These are phyloP conservation scores for Picathartes gymnocephalus DNA, from an alignment of 2,113 vertebrate species.

Conservation along the genomic window DNA sequence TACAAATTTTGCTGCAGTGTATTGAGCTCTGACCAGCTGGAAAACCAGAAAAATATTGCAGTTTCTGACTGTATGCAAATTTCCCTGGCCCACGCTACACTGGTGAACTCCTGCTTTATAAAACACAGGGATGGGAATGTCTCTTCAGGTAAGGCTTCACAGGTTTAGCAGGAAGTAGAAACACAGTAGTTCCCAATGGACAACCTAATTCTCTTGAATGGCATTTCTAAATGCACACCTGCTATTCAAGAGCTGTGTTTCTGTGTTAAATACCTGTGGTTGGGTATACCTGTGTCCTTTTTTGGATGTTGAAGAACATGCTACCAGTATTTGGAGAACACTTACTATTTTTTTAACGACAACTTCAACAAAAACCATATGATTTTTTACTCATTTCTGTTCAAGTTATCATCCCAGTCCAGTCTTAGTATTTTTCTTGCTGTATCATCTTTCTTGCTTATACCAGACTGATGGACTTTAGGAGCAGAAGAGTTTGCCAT, in stretches of 20 bases:
- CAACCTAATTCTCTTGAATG: background rate
- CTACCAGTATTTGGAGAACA: background rate
- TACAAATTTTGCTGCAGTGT: background rate
- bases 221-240: background rate
- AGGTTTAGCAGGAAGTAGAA: background rate
- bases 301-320: background rate
- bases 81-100: background rate
- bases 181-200: background rate
- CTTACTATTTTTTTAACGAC: background rate
- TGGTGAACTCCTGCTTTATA: background rate
- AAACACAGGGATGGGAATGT: background rate
- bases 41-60: background rate
- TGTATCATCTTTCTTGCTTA: background rate
- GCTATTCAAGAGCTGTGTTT: background rate
- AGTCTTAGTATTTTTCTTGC: background rate
- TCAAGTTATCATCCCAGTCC: background rate
- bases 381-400: background rate
- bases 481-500: background rate
- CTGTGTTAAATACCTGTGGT: background rate
- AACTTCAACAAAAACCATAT: background rate
- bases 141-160: background rate
- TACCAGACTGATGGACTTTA: background rate
- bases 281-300: background rate
- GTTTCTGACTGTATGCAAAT: background rate
- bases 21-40: background rate